Evolutionary conservation across 2,888 invertebrate species (phyloP).

Genomic region (Campoplex nolae): DNA sequence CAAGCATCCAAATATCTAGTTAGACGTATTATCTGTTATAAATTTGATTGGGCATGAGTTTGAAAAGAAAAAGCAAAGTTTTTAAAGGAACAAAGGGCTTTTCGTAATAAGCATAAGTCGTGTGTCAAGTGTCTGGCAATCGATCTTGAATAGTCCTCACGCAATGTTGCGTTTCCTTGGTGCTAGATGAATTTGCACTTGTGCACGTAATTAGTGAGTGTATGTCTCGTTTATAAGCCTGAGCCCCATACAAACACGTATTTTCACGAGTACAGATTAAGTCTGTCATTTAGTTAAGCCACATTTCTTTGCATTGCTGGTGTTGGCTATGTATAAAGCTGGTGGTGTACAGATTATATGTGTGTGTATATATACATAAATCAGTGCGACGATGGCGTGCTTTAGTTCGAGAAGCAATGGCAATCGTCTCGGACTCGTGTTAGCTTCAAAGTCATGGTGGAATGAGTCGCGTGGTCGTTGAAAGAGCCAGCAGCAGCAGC

Average conservation of each 20-base stretch:
- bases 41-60: background rate
- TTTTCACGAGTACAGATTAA: constrained; percentile 40
- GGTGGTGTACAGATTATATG: constrained; percentile 2
- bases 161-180: constrained; percentile 31
- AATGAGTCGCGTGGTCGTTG: constrained; percentile 51
- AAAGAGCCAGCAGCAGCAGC: constrained; percentile 24
- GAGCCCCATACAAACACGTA: constrained; percentile 32
- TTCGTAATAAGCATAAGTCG: constrained; percentile 49
- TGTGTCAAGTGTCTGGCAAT: constrained; percentile 44
- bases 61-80: background rate
- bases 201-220: constrained; percentile 51
- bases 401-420: constrained; percentile 44
- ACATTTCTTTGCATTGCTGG: constrained; percentile 24
- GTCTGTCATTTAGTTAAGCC: constrained; percentile 37
- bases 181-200: constrained; percentile 57
- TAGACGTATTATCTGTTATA: background rate
- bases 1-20: background rate
- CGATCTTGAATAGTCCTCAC: constrained; percentile 48
- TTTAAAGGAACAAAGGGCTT: background rate
- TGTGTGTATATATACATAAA: constrained; percentile 36
- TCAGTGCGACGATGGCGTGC: constrained; percentile 39
- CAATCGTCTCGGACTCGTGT: constrained; percentile 42
- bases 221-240: constrained; percentile 29
- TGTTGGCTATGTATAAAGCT: background rate
- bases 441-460: constrained; percentile 19